Percentiles rank a stretch among this genome's conserved stretches.
These are phyloP conservation scores for Melanotaenia duboulayi DNA, from an alignment of 2,113 vertebrate species.

Conservation along the genomic window DNA sequence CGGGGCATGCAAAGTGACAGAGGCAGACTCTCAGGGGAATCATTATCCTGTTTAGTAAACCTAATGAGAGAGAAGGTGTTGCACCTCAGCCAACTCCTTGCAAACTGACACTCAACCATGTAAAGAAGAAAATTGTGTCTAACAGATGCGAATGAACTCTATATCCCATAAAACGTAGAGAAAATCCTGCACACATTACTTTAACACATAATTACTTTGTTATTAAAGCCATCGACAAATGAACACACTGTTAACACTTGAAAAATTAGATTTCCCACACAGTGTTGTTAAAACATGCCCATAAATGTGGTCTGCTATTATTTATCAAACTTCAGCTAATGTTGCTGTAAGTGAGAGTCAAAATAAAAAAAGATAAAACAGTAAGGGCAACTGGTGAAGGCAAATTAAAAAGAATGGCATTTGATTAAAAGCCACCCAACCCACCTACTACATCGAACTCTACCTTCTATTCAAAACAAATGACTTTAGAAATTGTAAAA, in stretches of 20 bases:
- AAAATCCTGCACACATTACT: background rate
- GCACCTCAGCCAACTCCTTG: constrained; percentile 65
- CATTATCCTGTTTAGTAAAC: constrained; percentile 82
- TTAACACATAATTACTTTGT: constrained; percentile 16
- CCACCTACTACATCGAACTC: background rate
- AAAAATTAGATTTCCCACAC: constrained; percentile 27
- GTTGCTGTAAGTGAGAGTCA: background rate
- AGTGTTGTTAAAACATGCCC: background rate
- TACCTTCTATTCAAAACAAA: background rate
- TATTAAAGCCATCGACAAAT: background rate
- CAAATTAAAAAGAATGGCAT: background rate
- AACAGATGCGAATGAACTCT: constrained; percentile 27
- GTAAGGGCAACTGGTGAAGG: background rate
- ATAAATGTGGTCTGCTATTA: background rate
- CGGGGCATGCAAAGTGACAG: constrained; percentile 67
- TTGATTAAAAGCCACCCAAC: background rate
- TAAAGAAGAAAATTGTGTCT: background rate
- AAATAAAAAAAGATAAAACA: constrained; percentile 14
- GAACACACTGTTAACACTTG: constrained; percentile 27
- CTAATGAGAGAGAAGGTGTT: constrained; percentile 82
- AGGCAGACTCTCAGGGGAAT: constrained; percentile 71
- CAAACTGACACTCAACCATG: constrained; percentile 31
- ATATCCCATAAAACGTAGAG: background rate
- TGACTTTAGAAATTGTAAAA: background rate
- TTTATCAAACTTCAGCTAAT: background rate